Evolutionary conservation across 2,888 invertebrate species (phyloP).

Genomic region (Oscheius sp.): DNA sequence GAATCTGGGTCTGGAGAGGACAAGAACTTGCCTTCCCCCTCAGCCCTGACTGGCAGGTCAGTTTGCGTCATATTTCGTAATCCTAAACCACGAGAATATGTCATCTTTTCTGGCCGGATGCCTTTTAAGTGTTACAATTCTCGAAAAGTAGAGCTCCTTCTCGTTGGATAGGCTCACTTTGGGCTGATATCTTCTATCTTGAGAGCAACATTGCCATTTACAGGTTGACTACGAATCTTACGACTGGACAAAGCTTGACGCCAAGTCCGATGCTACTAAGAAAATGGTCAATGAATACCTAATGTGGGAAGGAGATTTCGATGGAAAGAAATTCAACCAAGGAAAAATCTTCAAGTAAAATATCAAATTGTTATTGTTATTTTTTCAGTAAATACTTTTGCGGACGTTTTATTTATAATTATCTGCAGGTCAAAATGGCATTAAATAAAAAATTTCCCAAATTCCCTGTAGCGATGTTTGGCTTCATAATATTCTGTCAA

Average conservation of each 20-base stretch:
- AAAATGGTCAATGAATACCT: conserved; percentile 72
- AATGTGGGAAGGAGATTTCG: conserved; percentile 80
- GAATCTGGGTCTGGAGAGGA: conserved; percentile 98
- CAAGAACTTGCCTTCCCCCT: conserved; percentile 89
- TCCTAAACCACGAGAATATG: conserved; percentile 42
- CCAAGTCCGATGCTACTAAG: conserved; percentile 81
- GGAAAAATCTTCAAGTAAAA: conserved; percentile 96
- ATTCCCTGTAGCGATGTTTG: conserved; percentile 20
- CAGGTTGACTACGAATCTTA: conserved; percentile 93
- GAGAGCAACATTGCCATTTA: conserved; percentile 40
- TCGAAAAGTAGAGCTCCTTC: conserved; percentile 53
- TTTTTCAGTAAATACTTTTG: conserved; percentile 6
- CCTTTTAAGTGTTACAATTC: conserved; percentile 52
- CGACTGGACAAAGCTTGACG: conserved; percentile 91
- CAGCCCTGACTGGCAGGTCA: conserved; percentile 71
- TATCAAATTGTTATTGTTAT: conserved; percentile 24
- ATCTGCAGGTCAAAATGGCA: not conserved
- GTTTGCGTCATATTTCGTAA: conserved; percentile 27
- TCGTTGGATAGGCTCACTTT: conserved; percentile 51
- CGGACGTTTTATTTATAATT: not conserved
- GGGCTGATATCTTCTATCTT: conserved; percentile 47
- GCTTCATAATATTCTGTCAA: conserved; percentile 47
- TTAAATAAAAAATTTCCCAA: conserved; percentile 9
- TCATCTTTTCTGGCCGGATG: conserved; percentile 46
- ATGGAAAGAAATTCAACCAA: conserved; percentile 93